Base-by-base conservation (phyloP, 2,113 vertebrate species). In the Acanthisitta chloris region DNA sequence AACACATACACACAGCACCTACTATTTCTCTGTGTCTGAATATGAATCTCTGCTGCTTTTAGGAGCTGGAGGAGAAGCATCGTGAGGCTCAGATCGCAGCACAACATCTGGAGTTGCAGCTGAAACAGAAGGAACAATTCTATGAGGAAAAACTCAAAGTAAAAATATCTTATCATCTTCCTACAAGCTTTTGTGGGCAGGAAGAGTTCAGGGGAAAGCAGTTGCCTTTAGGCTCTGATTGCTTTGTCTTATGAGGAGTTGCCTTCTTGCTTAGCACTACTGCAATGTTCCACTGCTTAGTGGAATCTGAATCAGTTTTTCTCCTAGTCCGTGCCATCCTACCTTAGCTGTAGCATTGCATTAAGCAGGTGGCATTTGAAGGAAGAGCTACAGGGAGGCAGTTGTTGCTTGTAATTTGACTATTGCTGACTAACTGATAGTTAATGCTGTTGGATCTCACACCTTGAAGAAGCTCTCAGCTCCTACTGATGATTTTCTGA, bases 61-160 rank as follows among this genome's bases (percentile, higher is more conserved):
- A 99, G 99, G 99, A 99, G 86, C 97, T 99, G 96, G 99, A 99
- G 92, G 99, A 99, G 96, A 99, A 98, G 87, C 98, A 99, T 74
- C 98, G 99, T 42, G 99, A 99, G 93, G 98, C 99, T 43, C 99
- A 99, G 90, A 97, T 98, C 3, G 98, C 98, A 70, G 98, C 99
- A 45, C 99, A 99, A 84, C 98, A 99, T 42, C 95, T 99, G 62
- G 99, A 99, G 96, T 96, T 99, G 81, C 99, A 99, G 76, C 98
- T 99, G 97, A 99, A 99, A 86, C 99, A 99, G 97, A 99, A 99
- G 85, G 99, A 99, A 59, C 99, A 99, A 97, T 98, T 99, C 92
- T 99, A 99, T 43, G 99, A 99, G 89, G 99, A 99, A 92, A 99
- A 99, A 97, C 99, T 99, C 95, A 99, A 99, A 99, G 99, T 99